Conservation (phyloP, 1,140 invertebrate genomes). For the Venturia canescens region DNA sequence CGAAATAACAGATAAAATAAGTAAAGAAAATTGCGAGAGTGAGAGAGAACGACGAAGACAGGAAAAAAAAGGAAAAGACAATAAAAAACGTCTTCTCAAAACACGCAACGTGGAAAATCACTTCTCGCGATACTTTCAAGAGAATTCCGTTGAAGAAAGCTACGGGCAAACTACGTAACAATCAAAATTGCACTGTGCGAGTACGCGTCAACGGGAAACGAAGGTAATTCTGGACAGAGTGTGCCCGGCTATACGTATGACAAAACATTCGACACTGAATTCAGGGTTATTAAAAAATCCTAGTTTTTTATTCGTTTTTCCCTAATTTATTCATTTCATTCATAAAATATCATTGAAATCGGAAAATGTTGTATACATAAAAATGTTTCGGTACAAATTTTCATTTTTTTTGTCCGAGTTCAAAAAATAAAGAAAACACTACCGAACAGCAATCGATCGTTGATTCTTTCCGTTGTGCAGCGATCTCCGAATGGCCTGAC, state of each 20-base stretch:
- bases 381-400: no score
- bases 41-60: background rate
- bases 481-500: no score
- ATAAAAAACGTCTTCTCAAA: background rate
- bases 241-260: no score
- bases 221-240: constrained; percentile 33
- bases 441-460: no score
- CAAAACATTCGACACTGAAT: background rate
- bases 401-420: no score
- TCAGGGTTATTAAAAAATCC: background rate
- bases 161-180: constrained; percentile 23
- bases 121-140: constrained; percentile 33
- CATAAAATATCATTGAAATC: no score
- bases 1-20: background rate
- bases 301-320: background rate
- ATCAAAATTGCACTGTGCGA: constrained; percentile 36
- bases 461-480: no score
- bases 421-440: no score
- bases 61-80: background rate
- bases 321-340: background rate
- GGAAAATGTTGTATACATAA: no score
- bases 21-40: background rate
- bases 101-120: background rate
- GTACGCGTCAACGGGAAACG: constrained; percentile 41
- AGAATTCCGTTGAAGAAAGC: constrained; percentile 14